Evolutionary conservation across 2,888 invertebrate genomes (phyloP).

Genomic region (Drosophila tripunctata): DNA sequence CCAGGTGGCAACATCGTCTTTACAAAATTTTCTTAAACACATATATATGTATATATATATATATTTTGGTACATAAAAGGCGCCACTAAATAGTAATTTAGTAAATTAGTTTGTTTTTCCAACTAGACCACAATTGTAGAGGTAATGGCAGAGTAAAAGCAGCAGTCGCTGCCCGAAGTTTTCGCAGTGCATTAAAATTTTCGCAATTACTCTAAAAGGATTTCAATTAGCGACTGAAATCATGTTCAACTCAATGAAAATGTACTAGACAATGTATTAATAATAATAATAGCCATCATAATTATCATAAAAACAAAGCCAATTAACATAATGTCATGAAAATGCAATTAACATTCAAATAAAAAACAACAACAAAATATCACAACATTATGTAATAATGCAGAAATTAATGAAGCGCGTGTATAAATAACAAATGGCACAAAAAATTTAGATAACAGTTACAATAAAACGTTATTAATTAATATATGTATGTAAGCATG

Average conservation of each 20-base stretch:
- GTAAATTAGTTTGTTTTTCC: conserved; percentile 75
- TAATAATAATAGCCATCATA: conserved; percentile 44
- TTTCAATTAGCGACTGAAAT: conserved; percentile 68
- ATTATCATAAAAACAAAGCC: conserved; percentile 36
- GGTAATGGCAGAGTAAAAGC: background rate
- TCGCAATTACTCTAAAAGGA: conserved; percentile 76
- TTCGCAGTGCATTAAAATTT: conserved; percentile 49
- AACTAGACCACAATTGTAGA: conserved; percentile 47
- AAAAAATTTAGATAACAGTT: conserved; percentile 34
- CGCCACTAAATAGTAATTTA: conserved; percentile 79
- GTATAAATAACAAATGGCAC: conserved; percentile 9
- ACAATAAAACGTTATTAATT: conserved; percentile 52
- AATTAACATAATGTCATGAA: conserved; percentile 64
- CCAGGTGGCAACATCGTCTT: conserved; percentile 36
- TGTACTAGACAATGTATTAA: conserved; percentile 8
- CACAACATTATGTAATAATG: conserved; percentile 33
- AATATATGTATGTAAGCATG: conserved; percentile 32
- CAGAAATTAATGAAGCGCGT: conserved; percentile 44
- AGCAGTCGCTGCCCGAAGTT: conserved; percentile 21
- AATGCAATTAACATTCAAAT: conserved; percentile 65
- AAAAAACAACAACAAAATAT: conserved; percentile 6
- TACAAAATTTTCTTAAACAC: background rate
- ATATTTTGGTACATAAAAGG: conserved; percentile 20
- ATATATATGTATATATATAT: background rate
- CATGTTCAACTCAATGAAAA: conserved; percentile 54